Conservation (phyloP, 2,113 vertebrate species). For the Microcebus lehilahytsara region DNA sequence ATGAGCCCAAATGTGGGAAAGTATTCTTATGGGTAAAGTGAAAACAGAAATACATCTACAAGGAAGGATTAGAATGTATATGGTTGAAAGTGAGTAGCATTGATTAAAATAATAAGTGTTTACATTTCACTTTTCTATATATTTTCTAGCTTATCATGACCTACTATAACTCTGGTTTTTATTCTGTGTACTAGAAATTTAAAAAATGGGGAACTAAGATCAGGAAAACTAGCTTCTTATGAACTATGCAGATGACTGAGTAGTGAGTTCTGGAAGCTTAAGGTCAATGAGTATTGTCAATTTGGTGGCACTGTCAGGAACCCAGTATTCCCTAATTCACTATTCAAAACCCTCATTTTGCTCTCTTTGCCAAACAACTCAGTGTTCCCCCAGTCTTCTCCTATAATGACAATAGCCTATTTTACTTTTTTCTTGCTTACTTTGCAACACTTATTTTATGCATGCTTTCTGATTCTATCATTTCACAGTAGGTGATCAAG, state of each 20-base stretch:
- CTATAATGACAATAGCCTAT: not conserved
- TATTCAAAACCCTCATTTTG: not conserved
- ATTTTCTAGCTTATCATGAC: not conserved
- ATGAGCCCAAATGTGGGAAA: not conserved
- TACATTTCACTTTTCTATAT: not conserved
- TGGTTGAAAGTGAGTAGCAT: not conserved
- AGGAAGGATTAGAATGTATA: not conserved
- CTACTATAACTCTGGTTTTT: not conserved
- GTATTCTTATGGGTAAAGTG: not conserved
- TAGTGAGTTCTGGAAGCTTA: not conserved
- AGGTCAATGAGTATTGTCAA: not conserved
- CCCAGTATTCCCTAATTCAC: not conserved
- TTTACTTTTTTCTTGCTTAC: not conserved
- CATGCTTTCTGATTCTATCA: not conserved
- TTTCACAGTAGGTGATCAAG: not conserved
- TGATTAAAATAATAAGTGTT: not conserved
- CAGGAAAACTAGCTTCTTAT: not conserved
- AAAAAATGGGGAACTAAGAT: not conserved
- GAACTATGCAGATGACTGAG: not conserved
- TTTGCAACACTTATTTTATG: not conserved
- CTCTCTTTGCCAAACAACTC: not conserved
- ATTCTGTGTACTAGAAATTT: not conserved
- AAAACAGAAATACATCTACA: not conserved
- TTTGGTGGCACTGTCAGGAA: not conserved
- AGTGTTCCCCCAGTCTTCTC: not conserved